Evolutionary conservation across 2,888 invertebrate species (phyloP), one percentile per base, ranked within the genome.

Genomic region (Conops quadrifasciatus): DNA sequence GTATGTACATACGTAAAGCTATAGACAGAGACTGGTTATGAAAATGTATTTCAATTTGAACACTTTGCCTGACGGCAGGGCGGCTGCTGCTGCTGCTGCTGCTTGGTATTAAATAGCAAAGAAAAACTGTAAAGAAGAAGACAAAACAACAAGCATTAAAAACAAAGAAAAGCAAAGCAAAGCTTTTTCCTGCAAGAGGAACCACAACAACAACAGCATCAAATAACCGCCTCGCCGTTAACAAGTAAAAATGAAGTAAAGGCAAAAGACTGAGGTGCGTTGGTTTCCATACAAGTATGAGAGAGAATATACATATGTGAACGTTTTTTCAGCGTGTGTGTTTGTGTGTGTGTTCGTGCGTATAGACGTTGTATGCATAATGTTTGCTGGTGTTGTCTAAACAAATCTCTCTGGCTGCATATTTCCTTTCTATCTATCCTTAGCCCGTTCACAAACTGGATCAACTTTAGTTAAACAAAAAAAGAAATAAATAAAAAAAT

Each of bases 391-490:
- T 21, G 58, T 28, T 58, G 16, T 4, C n/a, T 24, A 24, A 43
- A 47, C 45, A 26, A n/a, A 43, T 36, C 43, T 59, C 51, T 64
- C n/a, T 21, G 11, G 19, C 28, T 65, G 49, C 49, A 16, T 49
- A n/a, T n/a, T 45, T 47, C 24, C 30, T 66, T 30, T 16, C 28
- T 51, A 16, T 53, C 49, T 9, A 9, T 66, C 36, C 26, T 19
- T 66, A n/a, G n/a, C n/a, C n/a, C n/a, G n/a, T n/a, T n/a, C n/a
- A n/a, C n/a, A 51, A 69, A 65, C 66, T 73, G 67, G 69, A 71
- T 67, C 56, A 71, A 73, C 51, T 70, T 71, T 70, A 36, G 66
- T 67, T 36, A 71, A 73, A 71, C 64, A 70, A 73, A 73, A 71
- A 36, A 36, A 9, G 36, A 36, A 36, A 36, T 7, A 36, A 7